A percentile compares a stretch with the other conserved stretches of the same genome.
phyloP scores from a whole-genome alignment of 2,113 vertebrate genomes.

The Arizona elegans region DNA sequence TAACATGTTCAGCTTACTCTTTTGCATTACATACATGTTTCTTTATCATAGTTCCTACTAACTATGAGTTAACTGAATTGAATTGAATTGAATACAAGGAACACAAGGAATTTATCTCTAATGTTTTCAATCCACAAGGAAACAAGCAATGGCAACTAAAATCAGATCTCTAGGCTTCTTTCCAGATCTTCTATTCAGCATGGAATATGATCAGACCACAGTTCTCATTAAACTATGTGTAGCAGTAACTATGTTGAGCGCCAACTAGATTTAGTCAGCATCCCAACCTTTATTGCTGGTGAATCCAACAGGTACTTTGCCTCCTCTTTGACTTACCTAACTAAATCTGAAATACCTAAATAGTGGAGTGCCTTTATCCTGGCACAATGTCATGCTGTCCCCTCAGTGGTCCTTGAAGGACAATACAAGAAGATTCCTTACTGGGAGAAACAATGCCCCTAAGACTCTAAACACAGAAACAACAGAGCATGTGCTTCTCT shows the following conservation, averaged over 20 bases:
- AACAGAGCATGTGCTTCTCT: neutral
- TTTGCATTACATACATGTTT: neutral
- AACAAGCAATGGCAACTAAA: neutral
- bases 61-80: neutral
- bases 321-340: neutral
- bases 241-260: neutral
- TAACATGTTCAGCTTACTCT: no score
- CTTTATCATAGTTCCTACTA: neutral
- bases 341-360: neutral
- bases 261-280: neutral
- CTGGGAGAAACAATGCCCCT: neutral
- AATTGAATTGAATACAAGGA: no score
- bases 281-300: neutral
- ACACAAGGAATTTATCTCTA: no score
- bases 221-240: neutral
- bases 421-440: neutral
- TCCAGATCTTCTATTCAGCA: no score
- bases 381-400: neutral
- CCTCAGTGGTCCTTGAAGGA: neutral
- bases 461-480: neutral
- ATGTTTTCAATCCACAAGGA: neutral
- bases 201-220: no score
- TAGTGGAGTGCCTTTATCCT: neutral
- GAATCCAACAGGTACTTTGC: neutral
- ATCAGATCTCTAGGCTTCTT: neutral